Evolutionary conservation across 92 coral and sea anemone species (phyloP).

Genomic region (Siderastrea siderea): DNA sequence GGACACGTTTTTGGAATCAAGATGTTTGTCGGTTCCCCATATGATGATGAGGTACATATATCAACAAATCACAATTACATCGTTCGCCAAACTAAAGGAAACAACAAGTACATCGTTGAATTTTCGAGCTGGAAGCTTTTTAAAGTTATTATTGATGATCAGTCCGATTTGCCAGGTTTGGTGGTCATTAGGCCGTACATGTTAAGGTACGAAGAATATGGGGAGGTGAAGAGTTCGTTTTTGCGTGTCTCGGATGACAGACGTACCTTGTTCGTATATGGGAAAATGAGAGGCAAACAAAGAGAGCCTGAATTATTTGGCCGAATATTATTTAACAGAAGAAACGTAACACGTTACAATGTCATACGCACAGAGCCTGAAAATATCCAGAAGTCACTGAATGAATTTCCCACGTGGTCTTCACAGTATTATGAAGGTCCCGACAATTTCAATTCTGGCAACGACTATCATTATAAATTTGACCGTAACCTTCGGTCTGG

Average conservation of each 20-base stretch:
- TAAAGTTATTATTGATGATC: slow-evolving; percentile 2
- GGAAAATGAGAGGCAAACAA: background rate
- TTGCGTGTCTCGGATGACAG: background rate
- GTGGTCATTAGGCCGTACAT: too few relatives aligned
- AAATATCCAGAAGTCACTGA: background rate
- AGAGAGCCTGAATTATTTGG: too few relatives aligned
- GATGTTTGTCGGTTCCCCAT: slow-evolving; percentile 20
- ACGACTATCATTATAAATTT: background rate
- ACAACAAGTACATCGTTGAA: background rate
- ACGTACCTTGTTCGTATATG: slow-evolving; percentile 1
- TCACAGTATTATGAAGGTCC: background rate
- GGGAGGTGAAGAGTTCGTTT: background rate
- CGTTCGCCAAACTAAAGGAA: slow-evolving; percentile 5
- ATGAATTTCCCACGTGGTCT: background rate
- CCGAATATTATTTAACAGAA: background rate
- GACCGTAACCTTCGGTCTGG: background rate
- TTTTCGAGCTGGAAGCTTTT: background rate
- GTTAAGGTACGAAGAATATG: background rate
- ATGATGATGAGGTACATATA: background rate
- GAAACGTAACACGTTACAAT: background rate
- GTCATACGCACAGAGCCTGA: background rate
- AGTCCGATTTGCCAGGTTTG: background rate
- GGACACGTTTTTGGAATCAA: background rate
- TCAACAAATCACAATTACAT: background rate
- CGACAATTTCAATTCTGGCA: background rate